phyloP scores from a whole-genome alignment of 2,888 invertebrate genomes.

The Mesoligia furuncula region DNA sequence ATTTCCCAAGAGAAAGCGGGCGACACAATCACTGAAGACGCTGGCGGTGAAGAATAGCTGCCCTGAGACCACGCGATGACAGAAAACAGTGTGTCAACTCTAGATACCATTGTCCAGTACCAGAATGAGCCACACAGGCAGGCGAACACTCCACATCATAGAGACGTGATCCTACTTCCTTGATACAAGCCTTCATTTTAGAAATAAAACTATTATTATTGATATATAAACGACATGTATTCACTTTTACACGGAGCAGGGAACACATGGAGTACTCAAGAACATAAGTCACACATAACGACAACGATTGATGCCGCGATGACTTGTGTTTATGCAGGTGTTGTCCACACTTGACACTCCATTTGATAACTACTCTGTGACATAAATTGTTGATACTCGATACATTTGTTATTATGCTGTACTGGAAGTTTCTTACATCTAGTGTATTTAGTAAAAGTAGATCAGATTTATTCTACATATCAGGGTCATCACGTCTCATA shows the following conservation, averaged over 20 bases:
- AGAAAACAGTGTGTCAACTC: conserved; percentile 88
- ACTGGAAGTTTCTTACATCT: conserved; percentile 47
- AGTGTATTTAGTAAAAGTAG: conserved; percentile 53
- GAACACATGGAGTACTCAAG: conserved; percentile 30
- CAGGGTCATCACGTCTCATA: conserved; percentile 70
- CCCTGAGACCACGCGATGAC: conserved; percentile 79
- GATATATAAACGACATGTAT: conserved; percentile 28
- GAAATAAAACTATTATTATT: conserved; percentile 25
- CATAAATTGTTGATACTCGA: conserved; percentile 49
- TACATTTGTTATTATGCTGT: conserved; percentile 40
- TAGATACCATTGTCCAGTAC: conserved; percentile 85
- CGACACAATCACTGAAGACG: conserved; percentile 89
- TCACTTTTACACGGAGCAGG: conserved; percentile 31
- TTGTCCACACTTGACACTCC: conserved; percentile 24
- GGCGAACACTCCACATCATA: conserved; percentile 66
- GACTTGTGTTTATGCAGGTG: background rate
- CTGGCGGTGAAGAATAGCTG: conserved; percentile 85
- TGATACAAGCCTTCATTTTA: conserved; percentile 51
- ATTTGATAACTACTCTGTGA: conserved; percentile 41
- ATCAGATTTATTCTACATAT: conserved; percentile 58
- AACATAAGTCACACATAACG: background rate
- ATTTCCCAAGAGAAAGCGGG: conserved; percentile 90
- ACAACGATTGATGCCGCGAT: background rate
- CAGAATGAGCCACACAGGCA: conserved; percentile 65
- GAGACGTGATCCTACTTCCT: conserved; percentile 66